Evolutionary conservation across 1,140 invertebrate genomes (phyloP), one percentile per base, ranked within the genome.

Genomic region (Polyergus mexicanus): DNA sequence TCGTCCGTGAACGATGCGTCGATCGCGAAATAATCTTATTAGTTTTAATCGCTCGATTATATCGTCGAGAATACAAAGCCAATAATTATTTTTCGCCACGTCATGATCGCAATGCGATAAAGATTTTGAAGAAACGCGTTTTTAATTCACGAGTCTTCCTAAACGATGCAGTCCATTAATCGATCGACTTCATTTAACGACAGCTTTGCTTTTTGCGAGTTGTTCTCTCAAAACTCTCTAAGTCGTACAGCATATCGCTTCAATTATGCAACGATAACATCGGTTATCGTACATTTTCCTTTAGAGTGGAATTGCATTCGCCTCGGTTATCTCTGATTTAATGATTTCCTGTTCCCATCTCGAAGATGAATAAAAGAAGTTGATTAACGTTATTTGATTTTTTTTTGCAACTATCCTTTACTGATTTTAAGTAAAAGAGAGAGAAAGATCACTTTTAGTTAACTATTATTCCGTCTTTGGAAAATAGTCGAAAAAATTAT

Each of bases 11-110:
- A 25, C 76, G 63, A 72, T 25, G 7, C 47, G 25, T 74, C 78
- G 38, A 35, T 56, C 38, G 10, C 58, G 68, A 83, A 83, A 83
- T 68, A 74, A 83, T 83, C n/a, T 72, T 74, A 83, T 83, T 83
- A 83, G 38, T 38, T 41, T 47, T 47, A 83, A 83, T 62, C 68
- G 25, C 54, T 44, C 56, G 68, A 41, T 71, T 81, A 56, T 60
- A 56, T 60, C 54, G 38, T 35, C 13, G 19, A 13, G 25, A 72
- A 62, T 72, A 35, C 1, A 7, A 11, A 13, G 8, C 19, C 35
- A 35, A 74, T 47, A 83, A 83, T 83, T 83, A 72, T 60, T 72
- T 54, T 41, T 8, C 54, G 51, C 38, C 32, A 66, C 41, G 47
- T 80, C 32, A 38, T n/a, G 41, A 78, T 68, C 8, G 13, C 19